phyloP scores from a whole-genome alignment of 1,140 invertebrate genomes.

The Drosophila nigromelanica region DNA sequence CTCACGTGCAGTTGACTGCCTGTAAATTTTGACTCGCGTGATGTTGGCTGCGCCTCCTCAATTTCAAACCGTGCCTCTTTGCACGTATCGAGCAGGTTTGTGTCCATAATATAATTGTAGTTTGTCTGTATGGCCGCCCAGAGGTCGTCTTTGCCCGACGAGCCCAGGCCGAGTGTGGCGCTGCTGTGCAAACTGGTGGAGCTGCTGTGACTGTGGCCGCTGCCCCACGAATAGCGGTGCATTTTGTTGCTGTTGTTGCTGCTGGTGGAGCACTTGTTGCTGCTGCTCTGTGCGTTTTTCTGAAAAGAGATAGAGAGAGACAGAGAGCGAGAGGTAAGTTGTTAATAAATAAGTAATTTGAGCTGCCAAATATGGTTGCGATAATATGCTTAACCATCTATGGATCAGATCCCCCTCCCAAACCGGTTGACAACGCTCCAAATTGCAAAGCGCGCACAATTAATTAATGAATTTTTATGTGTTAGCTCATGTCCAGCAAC shows the following conservation, averaged over 20 bases:
- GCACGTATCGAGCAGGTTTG: slow-evolving; percentile 94
- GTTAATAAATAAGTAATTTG: slow-evolving; percentile 79
- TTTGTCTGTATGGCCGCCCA: slow-evolving; percentile 94
- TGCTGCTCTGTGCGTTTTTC: slow-evolving; percentile 44
- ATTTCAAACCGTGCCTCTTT: slow-evolving; percentile 85
- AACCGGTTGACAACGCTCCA: slow-evolving; percentile 58
- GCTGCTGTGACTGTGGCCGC: slow-evolving; percentile 85
- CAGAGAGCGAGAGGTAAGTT: slow-evolving; percentile 21
- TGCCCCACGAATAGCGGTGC: slow-evolving; percentile 88
- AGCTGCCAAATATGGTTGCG: slow-evolving; percentile 62
- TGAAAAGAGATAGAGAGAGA: slow-evolving; percentile 20
- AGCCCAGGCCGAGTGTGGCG: slow-evolving; percentile 81
- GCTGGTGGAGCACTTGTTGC: slow-evolving; percentile 66
- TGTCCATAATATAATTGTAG: slow-evolving; percentile 97
- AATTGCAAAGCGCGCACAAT: slow-evolving; percentile 70
- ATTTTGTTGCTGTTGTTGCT: slow-evolving; percentile 61
- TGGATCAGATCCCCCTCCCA: slow-evolving; percentile 13
- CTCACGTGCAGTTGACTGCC: slow-evolving; percentile 40
- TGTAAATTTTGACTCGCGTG: slow-evolving; percentile 38
- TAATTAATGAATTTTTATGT: slow-evolving; percentile 73
- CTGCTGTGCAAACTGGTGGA: slow-evolving; percentile 85
- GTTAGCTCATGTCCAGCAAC: slow-evolving; percentile 7
- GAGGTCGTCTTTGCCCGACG: slow-evolving; percentile 90
- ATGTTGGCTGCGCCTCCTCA: slow-evolving; percentile 62
- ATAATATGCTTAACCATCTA: slow-evolving; percentile 73